Evolutionary conservation across 2,113 vertebrate species (phyloP).

Genomic region (Silurus asotus): DNA sequence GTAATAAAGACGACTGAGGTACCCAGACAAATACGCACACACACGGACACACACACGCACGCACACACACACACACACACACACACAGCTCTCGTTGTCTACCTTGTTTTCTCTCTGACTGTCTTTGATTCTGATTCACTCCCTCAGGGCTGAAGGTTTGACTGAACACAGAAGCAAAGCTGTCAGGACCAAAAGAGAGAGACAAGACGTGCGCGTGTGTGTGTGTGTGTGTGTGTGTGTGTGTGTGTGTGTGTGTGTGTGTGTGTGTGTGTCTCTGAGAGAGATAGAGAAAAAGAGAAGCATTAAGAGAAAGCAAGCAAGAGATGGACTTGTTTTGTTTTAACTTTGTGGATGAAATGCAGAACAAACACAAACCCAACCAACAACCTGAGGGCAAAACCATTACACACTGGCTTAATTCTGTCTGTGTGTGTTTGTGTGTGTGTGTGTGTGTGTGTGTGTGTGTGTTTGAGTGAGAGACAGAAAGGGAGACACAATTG

Average conservation of each 20-base stretch:
- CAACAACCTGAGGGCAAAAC: conserved; percentile 23
- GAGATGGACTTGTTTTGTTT: conserved; percentile 31
- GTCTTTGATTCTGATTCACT: conserved; percentile 51
- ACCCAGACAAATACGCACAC: conserved; percentile 11
- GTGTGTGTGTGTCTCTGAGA: conserved; percentile 38
- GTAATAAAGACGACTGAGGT: conserved; percentile 69
- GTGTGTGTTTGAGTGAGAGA: background rate
- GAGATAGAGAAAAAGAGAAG: conserved; percentile 40
- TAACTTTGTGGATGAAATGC: conserved; percentile 40
- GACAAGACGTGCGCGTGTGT: conserved; percentile 25
- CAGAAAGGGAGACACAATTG: background rate
- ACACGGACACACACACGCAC: conserved; percentile 27
- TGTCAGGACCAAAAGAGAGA: conserved; percentile 62
- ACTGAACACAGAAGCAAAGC: conserved; percentile 70
- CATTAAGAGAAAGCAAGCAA: background rate
- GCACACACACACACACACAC: conserved; percentile 34
- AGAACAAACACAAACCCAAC: conserved; percentile 45
- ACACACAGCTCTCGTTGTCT: conserved; percentile 44
- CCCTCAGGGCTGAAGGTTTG: conserved; percentile 67
- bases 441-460: conserved; percentile 28
- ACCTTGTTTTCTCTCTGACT: conserved; percentile 56
- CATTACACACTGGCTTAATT: background rate
- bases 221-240: conserved; percentile 31
- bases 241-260: conserved; percentile 19
- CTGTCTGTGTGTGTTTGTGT: conserved; percentile 25